Conservation (phyloP, 2,113 vertebrate species). For the Hippoglossus stenolepis region DNA sequence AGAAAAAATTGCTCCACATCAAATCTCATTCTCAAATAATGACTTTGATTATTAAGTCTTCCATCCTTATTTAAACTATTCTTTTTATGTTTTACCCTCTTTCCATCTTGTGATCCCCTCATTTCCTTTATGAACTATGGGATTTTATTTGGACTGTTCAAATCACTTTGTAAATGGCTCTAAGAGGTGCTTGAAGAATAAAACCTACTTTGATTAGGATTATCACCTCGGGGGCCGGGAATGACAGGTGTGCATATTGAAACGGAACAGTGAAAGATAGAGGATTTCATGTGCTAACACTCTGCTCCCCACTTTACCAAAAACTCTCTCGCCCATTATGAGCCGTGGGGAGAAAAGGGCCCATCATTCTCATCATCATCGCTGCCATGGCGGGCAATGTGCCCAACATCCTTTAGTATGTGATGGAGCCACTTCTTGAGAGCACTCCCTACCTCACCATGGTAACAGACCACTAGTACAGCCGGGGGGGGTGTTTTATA, state of each 20-base stretch:
- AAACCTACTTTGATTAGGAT: background rate
- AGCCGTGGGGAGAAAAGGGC: slow-evolving; percentile 28
- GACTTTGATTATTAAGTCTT: slow-evolving; percentile 16
- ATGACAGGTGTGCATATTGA: slow-evolving; percentile 3
- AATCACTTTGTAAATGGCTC: slow-evolving; percentile 9
- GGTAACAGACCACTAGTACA: slow-evolving; percentile 57
- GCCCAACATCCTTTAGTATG: slow-evolving; percentile 37
- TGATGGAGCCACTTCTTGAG: slow-evolving; percentile 50
- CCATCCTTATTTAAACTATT: background rate
- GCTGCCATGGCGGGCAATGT: slow-evolving; percentile 28
- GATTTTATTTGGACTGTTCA: background rate
- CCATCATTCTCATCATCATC: slow-evolving; percentile 46
- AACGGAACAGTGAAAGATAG: slow-evolving; percentile 7
- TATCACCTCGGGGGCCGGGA: background rate
- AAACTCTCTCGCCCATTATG: slow-evolving; percentile 47
- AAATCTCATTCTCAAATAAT: slow-evolving; percentile 34
- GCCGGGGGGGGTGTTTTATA: slow-evolving; percentile 21
- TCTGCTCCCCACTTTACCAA: slow-evolving; percentile 2
- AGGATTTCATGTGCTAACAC: slow-evolving; percentile 21
- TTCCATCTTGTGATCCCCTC: background rate
- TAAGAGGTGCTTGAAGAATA: background rate
- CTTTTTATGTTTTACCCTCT: background rate
- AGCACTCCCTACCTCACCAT: slow-evolving; percentile 59
- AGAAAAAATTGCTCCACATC: no score
- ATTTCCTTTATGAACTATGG: background rate